Base-by-base conservation (phyloP, 2,888 invertebrate genomes). In the Hermaeophaga mercurialis region DNA sequence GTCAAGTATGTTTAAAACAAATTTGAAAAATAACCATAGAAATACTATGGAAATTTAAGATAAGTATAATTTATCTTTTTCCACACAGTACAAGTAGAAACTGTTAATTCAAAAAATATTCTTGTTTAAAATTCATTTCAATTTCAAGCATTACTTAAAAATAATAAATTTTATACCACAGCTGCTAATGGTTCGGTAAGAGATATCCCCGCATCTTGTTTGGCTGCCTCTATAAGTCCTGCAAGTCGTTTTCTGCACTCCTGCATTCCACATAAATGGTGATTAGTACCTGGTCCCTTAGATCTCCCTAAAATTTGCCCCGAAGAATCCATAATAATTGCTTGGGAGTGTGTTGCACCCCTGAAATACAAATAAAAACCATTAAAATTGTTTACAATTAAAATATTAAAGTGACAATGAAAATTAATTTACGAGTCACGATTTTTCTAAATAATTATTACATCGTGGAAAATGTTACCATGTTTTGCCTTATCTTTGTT, bases 301-400 rank as follows among this genome's bases (percentile, higher is more conserved):
- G 84, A 82, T 65, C 80, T 82, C 1, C 86, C 83, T 31, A 93
- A 72, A 44, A 87, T 83, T 41, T 84, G 79, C 5, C 94, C 95
- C 19, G 81, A 78, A 22, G 84, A 84, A 71, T 91, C 84, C 70
- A 90, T 84, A 57, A 95, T 85, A 22, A 92, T 84, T 36, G 91
- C 80, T 56, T 87, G 87, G 9, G 94, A 93, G 72, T 90, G 88
- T 56, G 94, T 93, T 19, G 89, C 91, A 34, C 95, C 95, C 18
- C 95, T 95, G 78, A 53, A 79, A 79, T 8, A 12, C 1, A 7
- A 6, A 7, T 31, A 31, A 6, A 7, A n/a, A n/a, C n/a, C n/a
- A n/a, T 24, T 24, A 24, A 24, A 24, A 6, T 24, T 24, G 24
- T n/a, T n/a, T n/a, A n/a, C n/a, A n/a, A n/a, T n/a, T n/a, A n/a